phyloP scores from a whole-genome alignment of 2,113 vertebrate genomes.

The Bagarius yarrelli region DNA sequence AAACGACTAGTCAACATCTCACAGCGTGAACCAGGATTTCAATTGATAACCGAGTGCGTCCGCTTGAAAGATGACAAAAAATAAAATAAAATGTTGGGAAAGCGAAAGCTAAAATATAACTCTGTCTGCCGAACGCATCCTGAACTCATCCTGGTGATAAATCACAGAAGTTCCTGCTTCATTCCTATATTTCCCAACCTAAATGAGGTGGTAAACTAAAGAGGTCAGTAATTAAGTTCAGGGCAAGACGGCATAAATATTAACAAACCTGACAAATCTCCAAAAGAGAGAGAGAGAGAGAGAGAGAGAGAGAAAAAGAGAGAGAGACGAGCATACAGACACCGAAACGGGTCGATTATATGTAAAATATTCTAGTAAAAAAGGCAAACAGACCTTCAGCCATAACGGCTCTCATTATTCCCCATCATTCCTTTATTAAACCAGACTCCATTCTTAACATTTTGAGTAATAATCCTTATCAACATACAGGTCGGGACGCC shows the following conservation, averaged over 20 bases:
- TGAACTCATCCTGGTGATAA: slow-evolving; percentile 31
- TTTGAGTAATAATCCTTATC: not conserved
- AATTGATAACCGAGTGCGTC: no score
- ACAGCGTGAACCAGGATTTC: no score
- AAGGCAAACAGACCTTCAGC: slow-evolving; percentile 16
- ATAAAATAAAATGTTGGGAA: slow-evolving; percentile 21
- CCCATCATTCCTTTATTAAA: not conserved
- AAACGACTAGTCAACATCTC: no score
- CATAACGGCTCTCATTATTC: not conserved
- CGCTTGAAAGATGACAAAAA: not conserved
- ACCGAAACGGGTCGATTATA: no score
- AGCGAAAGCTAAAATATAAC: not conserved
- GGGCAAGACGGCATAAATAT: not conserved
- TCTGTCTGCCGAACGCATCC: not conserved
- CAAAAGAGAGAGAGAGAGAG: not conserved
- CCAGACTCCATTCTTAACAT: not conserved
- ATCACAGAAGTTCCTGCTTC: slow-evolving; percentile 24
- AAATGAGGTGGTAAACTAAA: not conserved
- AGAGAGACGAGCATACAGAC: no score
- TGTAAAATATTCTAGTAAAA: not conserved
- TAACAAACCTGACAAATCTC: not conserved
- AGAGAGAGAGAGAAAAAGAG: no score
- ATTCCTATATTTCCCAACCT: not conserved
- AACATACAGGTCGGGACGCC: not conserved
- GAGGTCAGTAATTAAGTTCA: not conserved